These are phyloP conservation scores for Criorhina ranunculi DNA, from an alignment of 2,888 invertebrate genomes.

Conservation along the genomic window DNA sequence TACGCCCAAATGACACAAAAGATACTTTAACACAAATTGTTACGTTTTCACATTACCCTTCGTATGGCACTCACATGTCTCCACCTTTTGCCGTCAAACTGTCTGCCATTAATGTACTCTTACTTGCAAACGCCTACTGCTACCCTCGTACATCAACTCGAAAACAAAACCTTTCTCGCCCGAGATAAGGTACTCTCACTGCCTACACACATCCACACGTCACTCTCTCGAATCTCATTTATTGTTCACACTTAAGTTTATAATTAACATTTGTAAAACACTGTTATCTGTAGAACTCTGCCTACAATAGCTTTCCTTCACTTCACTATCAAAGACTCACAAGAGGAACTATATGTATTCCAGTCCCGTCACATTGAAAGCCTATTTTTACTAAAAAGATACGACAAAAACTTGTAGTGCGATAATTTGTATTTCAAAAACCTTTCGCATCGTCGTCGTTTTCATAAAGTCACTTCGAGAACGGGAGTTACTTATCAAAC, in stretches of 20 bases:
- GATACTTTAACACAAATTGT: too few species aligned
- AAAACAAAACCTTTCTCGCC: background rate
- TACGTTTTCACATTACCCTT: background rate
- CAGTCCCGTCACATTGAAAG: background rate
- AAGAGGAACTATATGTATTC: background rate
- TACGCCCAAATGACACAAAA: too few species aligned
- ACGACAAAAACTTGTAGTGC: background rate
- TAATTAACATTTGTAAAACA: slow-evolving; percentile 15
- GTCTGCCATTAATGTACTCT: background rate
- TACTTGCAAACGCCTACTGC: background rate
- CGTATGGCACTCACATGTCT: background rate
- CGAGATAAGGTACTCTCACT: slow-evolving; percentile 21
- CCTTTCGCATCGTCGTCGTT: background rate
- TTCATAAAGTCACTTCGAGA: slow-evolving; percentile 26
- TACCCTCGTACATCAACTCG: background rate
- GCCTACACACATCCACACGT: background rate
- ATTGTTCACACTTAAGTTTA: slow-evolving; percentile 21
- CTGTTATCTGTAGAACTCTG: slow-evolving; percentile 28
- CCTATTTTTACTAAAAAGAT: slow-evolving; percentile 1
- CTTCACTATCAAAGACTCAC: slow-evolving; percentile 9
- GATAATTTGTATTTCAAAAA: slow-evolving; percentile 24
- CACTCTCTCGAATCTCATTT: slow-evolving; percentile 6
- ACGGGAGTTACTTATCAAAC: slow-evolving; percentile 48
- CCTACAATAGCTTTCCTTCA: slow-evolving; percentile 27
- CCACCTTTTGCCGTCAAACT: background rate